These are phyloP conservation scores for Synergus gifuensis DNA, from an alignment of 2,888 invertebrate species.

Conservation along the genomic window DNA sequence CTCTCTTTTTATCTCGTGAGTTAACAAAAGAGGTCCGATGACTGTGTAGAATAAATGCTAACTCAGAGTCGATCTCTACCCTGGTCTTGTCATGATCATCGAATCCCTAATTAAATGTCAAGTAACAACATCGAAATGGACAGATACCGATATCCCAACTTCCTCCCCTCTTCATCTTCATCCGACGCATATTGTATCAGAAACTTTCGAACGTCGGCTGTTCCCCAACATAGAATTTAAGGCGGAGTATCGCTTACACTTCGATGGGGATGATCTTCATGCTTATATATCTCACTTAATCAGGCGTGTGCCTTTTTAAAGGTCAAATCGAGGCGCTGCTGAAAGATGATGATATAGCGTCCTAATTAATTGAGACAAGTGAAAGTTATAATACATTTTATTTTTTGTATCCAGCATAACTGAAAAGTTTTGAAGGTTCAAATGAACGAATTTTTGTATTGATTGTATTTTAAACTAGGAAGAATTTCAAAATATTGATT, in stretches of 20 bases:
- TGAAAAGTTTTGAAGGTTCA: too few species aligned
- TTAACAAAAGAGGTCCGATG: too few species aligned
- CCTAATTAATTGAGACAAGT: conserved; percentile 28
- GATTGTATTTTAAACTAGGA: too few species aligned
- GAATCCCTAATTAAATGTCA: conserved; percentile 31
- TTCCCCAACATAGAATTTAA: not conserved
- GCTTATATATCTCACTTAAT: conserved; percentile 4
- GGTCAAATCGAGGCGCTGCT: not conserved
- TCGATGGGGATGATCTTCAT: conserved; percentile 23
- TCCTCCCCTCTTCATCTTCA: not conserved
- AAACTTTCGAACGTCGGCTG: conserved; percentile 33
- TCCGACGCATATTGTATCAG: not conserved
- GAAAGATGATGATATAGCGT: conserved; percentile 6
- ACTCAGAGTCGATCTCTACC: not conserved
- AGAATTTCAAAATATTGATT: too few species aligned
- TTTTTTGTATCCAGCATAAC: not conserved
- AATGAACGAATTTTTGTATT: too few species aligned
- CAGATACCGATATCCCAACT: conserved; percentile 20
- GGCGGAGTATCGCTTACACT: not conserved
- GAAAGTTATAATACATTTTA: not conserved
- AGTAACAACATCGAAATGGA: not conserved
- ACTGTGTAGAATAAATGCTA: not conserved
- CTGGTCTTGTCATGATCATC: not conserved
- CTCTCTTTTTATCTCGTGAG: too few species aligned
- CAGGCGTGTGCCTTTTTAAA: conserved; percentile 17